Evolutionary conservation across 2,888 invertebrate species (phyloP).

Genomic region (Tachystola acroxantha): DNA sequence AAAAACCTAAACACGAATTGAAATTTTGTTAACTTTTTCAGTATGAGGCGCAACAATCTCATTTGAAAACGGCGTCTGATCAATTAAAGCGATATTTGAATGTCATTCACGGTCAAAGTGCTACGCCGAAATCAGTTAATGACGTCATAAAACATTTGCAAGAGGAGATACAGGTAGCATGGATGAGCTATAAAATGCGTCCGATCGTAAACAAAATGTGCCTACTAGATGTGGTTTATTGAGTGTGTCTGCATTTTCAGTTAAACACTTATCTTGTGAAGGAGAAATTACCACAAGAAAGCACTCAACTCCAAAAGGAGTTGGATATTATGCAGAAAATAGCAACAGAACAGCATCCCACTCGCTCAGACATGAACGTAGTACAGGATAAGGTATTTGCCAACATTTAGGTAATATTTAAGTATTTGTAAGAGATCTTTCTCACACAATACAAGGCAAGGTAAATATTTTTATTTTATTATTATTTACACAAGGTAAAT

Average conservation of each 20-base stretch:
- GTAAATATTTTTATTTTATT: too few relatives aligned
- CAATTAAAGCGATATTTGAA: constrained; percentile 83
- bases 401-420: too few relatives aligned
- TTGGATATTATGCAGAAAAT: constrained; percentile 84
- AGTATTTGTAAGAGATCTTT: too few relatives aligned
- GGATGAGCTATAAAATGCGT: background rate
- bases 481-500: too few relatives aligned
- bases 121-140: constrained; percentile 74
- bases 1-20: too few relatives aligned
- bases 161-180: constrained; percentile 82
- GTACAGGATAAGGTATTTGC: constrained; percentile 79
- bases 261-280: constrained; percentile 86
- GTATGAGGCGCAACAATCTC: constrained; percentile 66
- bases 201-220: too few relatives aligned
- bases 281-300: constrained; percentile 88
- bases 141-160: constrained; percentile 84
- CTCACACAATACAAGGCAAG: too few relatives aligned
- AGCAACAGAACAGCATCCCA: constrained; percentile 80
- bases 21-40: too few relatives aligned
- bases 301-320: constrained; percentile 79
- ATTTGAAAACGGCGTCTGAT: constrained; percentile 64
- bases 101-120: constrained; percentile 69
- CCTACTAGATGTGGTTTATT: background rate
- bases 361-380: constrained; percentile 80
- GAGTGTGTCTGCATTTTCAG: constrained; percentile 21